phyloP scores from a whole-genome alignment of 2,113 vertebrate genomes.

The Cavia aperea region DNA sequence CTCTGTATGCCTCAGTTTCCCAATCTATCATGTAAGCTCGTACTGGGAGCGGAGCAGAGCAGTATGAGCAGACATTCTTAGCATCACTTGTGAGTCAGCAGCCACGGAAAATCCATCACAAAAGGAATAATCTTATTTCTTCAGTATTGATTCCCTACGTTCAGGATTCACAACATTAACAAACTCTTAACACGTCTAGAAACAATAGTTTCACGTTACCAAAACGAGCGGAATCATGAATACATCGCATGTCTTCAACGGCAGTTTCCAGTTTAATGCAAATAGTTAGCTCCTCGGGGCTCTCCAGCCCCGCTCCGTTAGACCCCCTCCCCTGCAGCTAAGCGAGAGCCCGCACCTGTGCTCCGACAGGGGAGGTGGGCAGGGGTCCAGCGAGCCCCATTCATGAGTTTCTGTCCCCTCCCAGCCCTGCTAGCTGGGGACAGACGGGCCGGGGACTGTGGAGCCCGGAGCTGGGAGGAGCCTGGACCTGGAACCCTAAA shows the following conservation, averaged over 20 bases:
- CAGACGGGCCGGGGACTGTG: not conserved
- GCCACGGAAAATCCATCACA: fast-evolving
- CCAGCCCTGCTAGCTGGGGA: fast-evolving
- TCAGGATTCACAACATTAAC: not conserved
- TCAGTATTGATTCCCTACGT: not conserved
- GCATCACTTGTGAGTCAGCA: not conserved
- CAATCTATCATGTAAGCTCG: not conserved
- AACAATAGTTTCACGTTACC: not conserved
- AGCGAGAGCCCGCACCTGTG: not conserved
- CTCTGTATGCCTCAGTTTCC: fast-evolving
- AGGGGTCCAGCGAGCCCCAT: fast-evolving
- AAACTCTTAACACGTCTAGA: not conserved
- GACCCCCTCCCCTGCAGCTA: not conserved
- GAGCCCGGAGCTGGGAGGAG: not conserved
- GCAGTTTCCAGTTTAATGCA: not conserved
- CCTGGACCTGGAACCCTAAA: not conserved
- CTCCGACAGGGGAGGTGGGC: not conserved
- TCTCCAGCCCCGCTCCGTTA: not conserved
- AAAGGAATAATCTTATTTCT: not conserved
- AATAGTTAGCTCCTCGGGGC: not conserved
- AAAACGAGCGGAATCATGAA: not conserved
- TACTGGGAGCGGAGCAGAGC: fast-evolving
- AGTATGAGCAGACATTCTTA: fast-evolving
- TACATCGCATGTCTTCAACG: not conserved
- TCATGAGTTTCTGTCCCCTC: not conserved